phyloP scores from a whole-genome alignment of 2,797 vertebrate species.

The Sus cebifrons region DNA sequence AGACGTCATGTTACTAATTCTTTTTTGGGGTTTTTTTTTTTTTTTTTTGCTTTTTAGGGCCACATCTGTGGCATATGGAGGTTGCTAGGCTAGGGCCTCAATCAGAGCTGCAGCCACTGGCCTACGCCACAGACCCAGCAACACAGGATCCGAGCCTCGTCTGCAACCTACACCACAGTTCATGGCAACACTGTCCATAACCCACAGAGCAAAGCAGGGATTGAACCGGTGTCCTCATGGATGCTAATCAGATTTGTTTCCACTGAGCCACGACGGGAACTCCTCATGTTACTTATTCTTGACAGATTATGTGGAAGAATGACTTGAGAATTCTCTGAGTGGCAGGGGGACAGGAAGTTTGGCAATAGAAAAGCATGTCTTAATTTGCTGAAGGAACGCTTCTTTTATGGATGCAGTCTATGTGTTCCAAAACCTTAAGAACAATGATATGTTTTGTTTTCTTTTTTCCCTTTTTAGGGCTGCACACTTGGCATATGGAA shows the following conservation, averaged over 20 bases:
- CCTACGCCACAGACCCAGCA: too few relatives aligned
- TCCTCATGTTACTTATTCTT: background rate
- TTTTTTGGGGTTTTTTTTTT: background rate
- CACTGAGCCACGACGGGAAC: background rate
- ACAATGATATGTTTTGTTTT: background rate
- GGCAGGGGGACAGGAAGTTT: background rate
- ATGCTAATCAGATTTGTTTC: too few relatives aligned
- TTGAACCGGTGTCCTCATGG: background rate
- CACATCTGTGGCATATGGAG: too few relatives aligned
- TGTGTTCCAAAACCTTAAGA: constrained; percentile 7
- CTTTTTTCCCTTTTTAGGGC: background rate
- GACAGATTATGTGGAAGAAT: background rate
- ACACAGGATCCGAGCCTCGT: too few relatives aligned
- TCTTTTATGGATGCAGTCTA: background rate
- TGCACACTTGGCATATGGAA: too few relatives aligned
- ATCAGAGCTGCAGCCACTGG: too few relatives aligned
- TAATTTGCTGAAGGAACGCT: background rate
- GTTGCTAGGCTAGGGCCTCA: too few relatives aligned
- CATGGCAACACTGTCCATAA: too few relatives aligned
- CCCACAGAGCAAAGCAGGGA: background rate
- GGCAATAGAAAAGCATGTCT: constrained; percentile 8
- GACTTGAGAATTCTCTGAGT: constrained; percentile 30
- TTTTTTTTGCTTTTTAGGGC: background rate
- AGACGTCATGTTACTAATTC: background rate
- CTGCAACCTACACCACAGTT: too few relatives aligned